Base-by-base conservation (phyloP, 2,113 vertebrate genomes). In the Phoxinus phoxinus region DNA sequence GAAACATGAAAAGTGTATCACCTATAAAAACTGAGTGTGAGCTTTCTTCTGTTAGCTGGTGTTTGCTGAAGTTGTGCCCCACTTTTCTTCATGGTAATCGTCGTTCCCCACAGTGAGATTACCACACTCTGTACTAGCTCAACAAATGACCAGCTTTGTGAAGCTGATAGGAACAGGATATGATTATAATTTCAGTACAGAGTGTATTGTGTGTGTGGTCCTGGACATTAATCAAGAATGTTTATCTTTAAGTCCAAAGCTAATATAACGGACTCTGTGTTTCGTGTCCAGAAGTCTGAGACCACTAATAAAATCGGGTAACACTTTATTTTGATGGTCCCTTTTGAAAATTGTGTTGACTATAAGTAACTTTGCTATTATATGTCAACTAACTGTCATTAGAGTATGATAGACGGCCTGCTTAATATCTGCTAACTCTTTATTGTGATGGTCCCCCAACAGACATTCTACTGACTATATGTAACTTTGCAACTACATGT, bases 121-220 rank as follows among this genome's bases (percentile, higher is more conserved):
- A 92, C 67, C 83, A 65, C 88, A 86, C 88, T 89, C 77, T 61
- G 67, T 59, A 84, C 27, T 79, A 59, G 85, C 78, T 87, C 89
- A 87, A 90, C 76, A 90, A 83, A 65, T 79, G 30, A 19, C 56
- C 79, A 88, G 84, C 69, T 74, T 85, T 69, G 83, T 89, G 74
- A 88, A 74, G 76, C 81, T 89, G 89, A 91, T 91, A 89, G 88
- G 85, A 90, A 86, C 89, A 93, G 93, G 89, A 94, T 93, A 91
- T 89, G 46, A 88, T 91, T 89, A 90, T 86, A 89, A 92, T 89
- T 92, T 89, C 84, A 86, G 91, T 86, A 91, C 89, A 91, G 88
- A 88, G 86, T 83, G 90, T 75, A 88, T 92, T 92, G 85, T 91
- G 90, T 90, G 88, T 93, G 91, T 93, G 89, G 87, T 71, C 89